These are phyloP conservation scores for Felis chaus DNA, from an alignment of 2,113 vertebrate species.

Conservation along the genomic window DNA sequence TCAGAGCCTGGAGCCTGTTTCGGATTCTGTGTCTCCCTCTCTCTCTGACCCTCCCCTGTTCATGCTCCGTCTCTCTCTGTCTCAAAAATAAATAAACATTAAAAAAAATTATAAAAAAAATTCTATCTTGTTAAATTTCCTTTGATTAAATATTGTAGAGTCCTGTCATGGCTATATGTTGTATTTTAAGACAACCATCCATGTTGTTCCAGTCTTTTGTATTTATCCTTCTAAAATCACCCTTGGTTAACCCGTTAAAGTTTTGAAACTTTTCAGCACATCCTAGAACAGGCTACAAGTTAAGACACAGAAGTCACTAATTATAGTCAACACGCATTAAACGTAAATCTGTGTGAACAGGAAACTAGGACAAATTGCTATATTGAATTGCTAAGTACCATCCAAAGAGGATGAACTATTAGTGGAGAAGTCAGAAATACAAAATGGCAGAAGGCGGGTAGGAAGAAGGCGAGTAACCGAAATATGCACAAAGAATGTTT, in stretches of 20 bases:
- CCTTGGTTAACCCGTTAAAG: background rate
- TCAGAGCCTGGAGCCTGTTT: no score
- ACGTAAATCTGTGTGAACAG: background rate
- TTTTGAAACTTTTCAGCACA: background rate
- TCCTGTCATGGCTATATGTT: background rate
- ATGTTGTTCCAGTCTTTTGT: no score
- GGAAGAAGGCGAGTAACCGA: background rate
- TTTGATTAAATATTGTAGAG: background rate
- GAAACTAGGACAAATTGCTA: background rate
- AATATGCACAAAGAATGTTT: background rate
- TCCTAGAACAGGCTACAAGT: no score
- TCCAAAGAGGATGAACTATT: background rate
- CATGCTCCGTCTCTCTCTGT: no score
- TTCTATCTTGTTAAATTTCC: background rate
- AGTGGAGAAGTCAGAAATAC: background rate
- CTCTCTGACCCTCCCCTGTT: no score
- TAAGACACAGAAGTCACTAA: background rate
- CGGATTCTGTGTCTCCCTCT: no score
- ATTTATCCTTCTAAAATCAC: background rate
- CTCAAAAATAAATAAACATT: no score
- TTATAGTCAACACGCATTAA: background rate
- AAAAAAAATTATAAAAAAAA: background rate
- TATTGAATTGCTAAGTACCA: background rate
- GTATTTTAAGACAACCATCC: background rate
- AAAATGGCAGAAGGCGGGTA: background rate